These are phyloP conservation scores for Hymenochirus boettgeri DNA, from an alignment of 2,113 vertebrate species.

Conservation along the genomic window DNA sequence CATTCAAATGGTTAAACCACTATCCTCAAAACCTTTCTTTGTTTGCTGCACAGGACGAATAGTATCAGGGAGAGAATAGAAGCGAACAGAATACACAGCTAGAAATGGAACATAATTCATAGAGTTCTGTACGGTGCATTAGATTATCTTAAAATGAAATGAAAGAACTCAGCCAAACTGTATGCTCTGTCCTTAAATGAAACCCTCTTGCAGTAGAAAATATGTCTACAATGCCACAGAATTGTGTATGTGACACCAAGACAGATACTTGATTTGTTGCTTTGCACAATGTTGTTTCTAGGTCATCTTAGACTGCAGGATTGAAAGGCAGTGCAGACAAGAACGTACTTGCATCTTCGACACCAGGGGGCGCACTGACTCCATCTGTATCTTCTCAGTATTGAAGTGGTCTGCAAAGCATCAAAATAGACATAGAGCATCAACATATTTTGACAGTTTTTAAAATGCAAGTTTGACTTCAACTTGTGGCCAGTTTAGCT, in stretches of 20 bases:
- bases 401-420: neutral
- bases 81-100: no score
- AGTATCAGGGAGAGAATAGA: no score
- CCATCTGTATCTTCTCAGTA: neutral
- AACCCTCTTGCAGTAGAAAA: no score
- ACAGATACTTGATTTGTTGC: neutral
- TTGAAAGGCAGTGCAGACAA: neutral
- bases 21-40: no score
- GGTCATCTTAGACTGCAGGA: neutral
- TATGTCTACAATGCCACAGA: neutral
- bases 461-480: constrained; percentile 33
- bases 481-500: constrained; percentile 15
- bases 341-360: neutral
- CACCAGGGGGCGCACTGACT: constrained; percentile 9
- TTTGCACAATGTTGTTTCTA: constrained; percentile 8
- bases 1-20: no score
- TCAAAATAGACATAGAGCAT: neutral
- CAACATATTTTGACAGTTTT: constrained; percentile 6
- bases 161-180: no score
- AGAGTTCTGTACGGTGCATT: no score
- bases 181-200: no score
- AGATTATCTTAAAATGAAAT: no score
- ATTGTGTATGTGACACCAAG: neutral
- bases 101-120: no score
- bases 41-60: no score